Conservation (phyloP, 2,797 vertebrate species). For the Labeo calbasu region DNA sequence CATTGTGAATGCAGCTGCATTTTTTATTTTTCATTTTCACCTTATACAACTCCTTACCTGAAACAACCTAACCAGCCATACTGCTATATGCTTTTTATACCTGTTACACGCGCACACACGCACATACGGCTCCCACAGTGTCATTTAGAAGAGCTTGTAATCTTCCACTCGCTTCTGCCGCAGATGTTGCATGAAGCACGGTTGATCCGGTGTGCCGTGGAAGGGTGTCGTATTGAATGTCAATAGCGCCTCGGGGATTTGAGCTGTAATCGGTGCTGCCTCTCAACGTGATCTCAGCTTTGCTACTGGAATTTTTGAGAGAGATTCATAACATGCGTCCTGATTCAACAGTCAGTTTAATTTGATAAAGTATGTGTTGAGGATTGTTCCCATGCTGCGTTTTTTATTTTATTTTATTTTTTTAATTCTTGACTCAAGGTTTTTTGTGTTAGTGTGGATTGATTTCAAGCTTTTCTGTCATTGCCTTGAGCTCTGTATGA, state of each 20-base stretch:
- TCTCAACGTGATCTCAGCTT: conserved; percentile 27
- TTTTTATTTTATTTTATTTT: too few relatives aligned
- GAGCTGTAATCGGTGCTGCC: conserved; percentile 30
- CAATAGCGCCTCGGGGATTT: conserved; percentile 2
- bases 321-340: conserved; percentile 14
- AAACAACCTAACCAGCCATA: not conserved
- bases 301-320: conserved; percentile 17
- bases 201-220: not conserved
- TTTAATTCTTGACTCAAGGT: not conserved
- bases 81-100: not conserved
- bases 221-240: conserved; percentile 37
- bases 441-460: not conserved
- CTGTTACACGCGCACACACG: not conserved
- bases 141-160: conserved; percentile 25
- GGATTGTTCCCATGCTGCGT: not conserved
- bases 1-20: not conserved
- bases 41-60: conserved; percentile 6
- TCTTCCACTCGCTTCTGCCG: not conserved
- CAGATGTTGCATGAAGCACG: conserved; percentile 25
- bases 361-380: conserved; percentile 14
- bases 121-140: not conserved
- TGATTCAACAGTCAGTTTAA: conserved; percentile 29
- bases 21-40: not conserved
- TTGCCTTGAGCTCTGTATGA: not conserved
- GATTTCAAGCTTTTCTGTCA: not conserved